Evolutionary conservation across 1,140 invertebrate genomes (phyloP).

Genomic region (Laupala kohalensis): DNA sequence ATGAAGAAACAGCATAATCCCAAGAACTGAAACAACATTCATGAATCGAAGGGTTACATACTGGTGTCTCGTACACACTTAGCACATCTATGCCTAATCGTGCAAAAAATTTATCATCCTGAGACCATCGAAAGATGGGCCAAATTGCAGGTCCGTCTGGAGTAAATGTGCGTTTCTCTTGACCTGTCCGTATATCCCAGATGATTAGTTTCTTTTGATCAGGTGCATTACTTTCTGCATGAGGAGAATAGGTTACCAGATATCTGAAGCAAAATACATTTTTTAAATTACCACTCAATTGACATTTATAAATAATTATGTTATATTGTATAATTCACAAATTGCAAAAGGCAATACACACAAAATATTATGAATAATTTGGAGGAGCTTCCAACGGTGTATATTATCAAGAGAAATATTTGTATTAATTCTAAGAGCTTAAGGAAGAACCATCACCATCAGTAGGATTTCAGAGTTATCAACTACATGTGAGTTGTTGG

Average conservation of each 20-base stretch:
- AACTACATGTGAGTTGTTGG: no score
- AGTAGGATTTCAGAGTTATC: no score
- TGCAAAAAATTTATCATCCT: conserved; percentile 94
- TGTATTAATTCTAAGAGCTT: no score
- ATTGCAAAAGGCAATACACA: not conserved
- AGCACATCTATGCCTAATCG: conserved; percentile 71
- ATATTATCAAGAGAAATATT: no score
- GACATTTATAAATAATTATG: not conserved
- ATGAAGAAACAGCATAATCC: conserved; percentile 28
- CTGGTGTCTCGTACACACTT: conserved; percentile 90
- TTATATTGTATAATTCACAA: not conserved
- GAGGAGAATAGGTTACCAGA: conserved; percentile 79
- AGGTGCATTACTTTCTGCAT: conserved; percentile 40
- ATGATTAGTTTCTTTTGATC: conserved; percentile 68
- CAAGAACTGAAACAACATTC: not conserved
- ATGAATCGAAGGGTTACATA: conserved; percentile 25
- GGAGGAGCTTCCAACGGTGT: no score
- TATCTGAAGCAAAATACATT: conserved; percentile 40
- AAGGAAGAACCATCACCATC: no score
- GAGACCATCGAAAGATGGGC: conserved; percentile 94
- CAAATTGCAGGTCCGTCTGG: conserved; percentile 71
- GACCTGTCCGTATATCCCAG: conserved; percentile 89
- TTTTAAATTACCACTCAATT: not conserved
- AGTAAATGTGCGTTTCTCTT: conserved; percentile 81
- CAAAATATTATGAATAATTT: not conserved